A percentile compares a stretch with the other conserved stretches of the same genome.
Conservation (phyloP, 2,797 vertebrate genomes). For the Sebastiscus albofasciatus region DNA sequence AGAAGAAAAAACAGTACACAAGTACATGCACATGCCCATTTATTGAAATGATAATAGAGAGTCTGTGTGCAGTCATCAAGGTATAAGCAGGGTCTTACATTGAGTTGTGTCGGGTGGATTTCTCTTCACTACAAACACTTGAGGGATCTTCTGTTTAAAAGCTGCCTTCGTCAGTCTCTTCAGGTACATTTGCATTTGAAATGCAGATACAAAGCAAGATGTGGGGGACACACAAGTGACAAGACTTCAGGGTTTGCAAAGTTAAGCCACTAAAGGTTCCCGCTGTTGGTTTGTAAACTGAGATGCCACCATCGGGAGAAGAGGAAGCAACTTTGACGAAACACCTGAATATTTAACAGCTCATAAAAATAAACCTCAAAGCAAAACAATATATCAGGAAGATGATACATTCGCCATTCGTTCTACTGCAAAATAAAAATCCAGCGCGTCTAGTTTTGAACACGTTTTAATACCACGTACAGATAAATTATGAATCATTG, state of each 20-base stretch:
- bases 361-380: conserved; percentile 53
- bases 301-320: not conserved
- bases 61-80: conserved; percentile 57
- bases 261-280: conserved; percentile 47
- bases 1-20: conserved; percentile 8
- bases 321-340: conserved; percentile 31
- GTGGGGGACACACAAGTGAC: not conserved
- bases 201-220: conserved; percentile 1
- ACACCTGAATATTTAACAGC: conserved; percentile 51
- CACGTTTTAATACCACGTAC: conserved; percentile 22
- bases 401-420: conserved; percentile 62
- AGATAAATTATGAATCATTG: conserved; percentile 25
- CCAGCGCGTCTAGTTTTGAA: conserved; percentile 10
- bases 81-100: conserved; percentile 49
- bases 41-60: conserved; percentile 70
- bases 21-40: conserved; percentile 80
- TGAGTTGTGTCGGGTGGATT: conserved; percentile 30
- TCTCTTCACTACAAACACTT: conserved; percentile 25
- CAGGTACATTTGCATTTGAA: conserved; percentile 16
- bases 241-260: conserved; percentile 5
- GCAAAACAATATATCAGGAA: conserved; percentile 43
- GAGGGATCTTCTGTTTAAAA: conserved; percentile 24
- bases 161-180: conserved; percentile 30
- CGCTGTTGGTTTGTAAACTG: conserved; percentile 27
- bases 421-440: conserved; percentile 42